Percentiles rank a stretch among this genome's conserved stretches.
These are phyloP conservation scores for Pseudorectes ferrugineus DNA, from an alignment of 2,113 vertebrate genomes.

Conservation along the genomic window DNA sequence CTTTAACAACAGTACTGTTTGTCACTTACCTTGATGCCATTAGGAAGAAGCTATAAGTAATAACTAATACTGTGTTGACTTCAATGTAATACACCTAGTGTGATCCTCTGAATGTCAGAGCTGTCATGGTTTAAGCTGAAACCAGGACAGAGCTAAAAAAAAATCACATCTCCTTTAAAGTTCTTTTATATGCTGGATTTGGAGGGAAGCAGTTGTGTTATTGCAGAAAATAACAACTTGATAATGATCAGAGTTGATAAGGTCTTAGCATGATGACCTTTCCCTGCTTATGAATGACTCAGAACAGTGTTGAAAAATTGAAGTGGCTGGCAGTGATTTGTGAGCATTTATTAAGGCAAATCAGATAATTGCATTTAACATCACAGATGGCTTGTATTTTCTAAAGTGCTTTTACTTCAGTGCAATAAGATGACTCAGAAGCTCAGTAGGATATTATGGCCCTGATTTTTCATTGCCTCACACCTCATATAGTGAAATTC, in stretches of 20 bases:
- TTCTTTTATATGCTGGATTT: neutral
- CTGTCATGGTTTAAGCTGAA: neutral
- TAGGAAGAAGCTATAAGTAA: neutral
- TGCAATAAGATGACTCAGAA: constrained; percentile 44
- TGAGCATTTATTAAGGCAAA: constrained; percentile 44
- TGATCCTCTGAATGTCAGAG: neutral
- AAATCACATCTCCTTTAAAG: neutral
- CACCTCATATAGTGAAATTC: constrained; percentile 1
- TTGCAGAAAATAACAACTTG: constrained; percentile 9
- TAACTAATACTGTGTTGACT: neutral
- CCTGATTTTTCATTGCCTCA: constrained; percentile 7
- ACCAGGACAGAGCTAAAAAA: neutral
- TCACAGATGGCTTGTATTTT: constrained; percentile 46
- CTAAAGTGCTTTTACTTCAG: constrained; percentile 34
- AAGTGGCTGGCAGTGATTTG: constrained; percentile 29
- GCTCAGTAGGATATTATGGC: constrained; percentile 7
- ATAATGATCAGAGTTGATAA: constrained; percentile 28
- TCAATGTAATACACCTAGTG: neutral
- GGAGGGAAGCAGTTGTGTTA: neutral
- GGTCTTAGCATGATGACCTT: constrained; percentile 27
- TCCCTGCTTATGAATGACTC: constrained; percentile 38
- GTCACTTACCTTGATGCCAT: neutral
- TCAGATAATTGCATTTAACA: constrained; percentile 30
- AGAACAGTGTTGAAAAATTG: constrained; percentile 17
- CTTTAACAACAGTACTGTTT: neutral